Evolutionary conservation across 2,888 invertebrate species (phyloP).

Genomic region (Ormyrus labotus): DNA sequence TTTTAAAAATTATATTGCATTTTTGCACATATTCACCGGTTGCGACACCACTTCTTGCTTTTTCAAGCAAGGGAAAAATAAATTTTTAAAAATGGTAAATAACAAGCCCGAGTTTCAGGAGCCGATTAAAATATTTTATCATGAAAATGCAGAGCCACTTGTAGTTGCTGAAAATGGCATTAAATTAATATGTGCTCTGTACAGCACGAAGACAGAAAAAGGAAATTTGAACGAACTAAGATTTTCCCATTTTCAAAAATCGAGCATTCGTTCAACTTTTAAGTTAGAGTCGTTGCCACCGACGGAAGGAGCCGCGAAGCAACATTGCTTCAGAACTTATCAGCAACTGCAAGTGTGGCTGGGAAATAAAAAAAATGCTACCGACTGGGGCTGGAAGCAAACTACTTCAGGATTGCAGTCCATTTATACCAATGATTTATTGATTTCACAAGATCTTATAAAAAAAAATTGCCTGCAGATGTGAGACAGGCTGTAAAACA

Average conservation of each 20-base stretch:
- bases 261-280: not conserved
- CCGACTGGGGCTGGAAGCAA: not conserved
- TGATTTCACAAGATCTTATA: conserved; percentile 55
- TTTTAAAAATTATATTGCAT: conserved; percentile 1
- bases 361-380: not conserved
- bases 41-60: not conserved
- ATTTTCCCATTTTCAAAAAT: not conserved
- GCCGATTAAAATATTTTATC: conserved; percentile 10
- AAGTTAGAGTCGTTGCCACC: not conserved
- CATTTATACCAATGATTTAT: conserved; percentile 56
- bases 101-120: not conserved
- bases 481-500: conserved; percentile 52
- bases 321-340: not conserved
- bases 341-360: not conserved
- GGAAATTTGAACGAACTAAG: not conserved
- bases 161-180: not conserved
- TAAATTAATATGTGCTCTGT: too few relatives aligned
- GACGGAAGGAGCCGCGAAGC: not conserved
- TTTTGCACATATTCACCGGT: conserved; percentile 1
- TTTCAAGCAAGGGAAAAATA: conserved; percentile 22
- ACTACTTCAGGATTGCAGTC: conserved; percentile 21
- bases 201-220: not conserved
- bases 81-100: not conserved
- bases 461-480: conserved; percentile 37
- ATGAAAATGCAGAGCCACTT: not conserved